Base-by-base conservation (phyloP, 2,888 invertebrate species). In the Amiota communis region DNA sequence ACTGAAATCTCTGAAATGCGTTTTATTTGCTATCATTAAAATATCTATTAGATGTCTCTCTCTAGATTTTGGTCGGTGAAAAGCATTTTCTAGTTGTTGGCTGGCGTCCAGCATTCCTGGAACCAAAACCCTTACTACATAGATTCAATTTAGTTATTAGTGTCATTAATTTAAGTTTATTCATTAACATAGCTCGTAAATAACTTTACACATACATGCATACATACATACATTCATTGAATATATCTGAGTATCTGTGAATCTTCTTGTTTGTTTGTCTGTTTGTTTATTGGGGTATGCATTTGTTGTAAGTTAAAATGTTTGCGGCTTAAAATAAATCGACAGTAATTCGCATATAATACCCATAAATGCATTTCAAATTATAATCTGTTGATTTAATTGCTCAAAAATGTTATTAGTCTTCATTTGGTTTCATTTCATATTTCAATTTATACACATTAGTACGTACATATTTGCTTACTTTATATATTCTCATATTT, bases 291-390 rank as follows among this genome's bases (percentile, higher is more conserved):
- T 23, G n/a, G n/a, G 23, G 15, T 57, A 15, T 59, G 20, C 17
- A 11, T 59, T 1, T 10, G n/a, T 59, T 59, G 15, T 8, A 59
- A 59, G 59, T 11, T 11, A 17, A 59, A 59, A 59, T 59, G 11
- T 59, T 64, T 48, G 64, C 64, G 64, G 64, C 48, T 47, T 64
- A 12, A 64, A 48, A 64, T 64, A 64, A 64, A 64, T 64, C n/a
- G 15, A 48, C 64, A 64, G 36, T 64, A 64, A 64, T 15, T 15
- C 46, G 64, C 17, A 64, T 15, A 47, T 64, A 64, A 64, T 64
- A 11, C n/a, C 12, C 47, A 47, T 64, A 64, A 64, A 64, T 64
- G 64, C 36, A 47, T 64, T 64, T 64, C n/a, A 17, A 46, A 64
- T 64, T 46, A 47, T 47, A 64, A 64, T 64, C 64, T 46, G n/a